These are phyloP conservation scores for Drosophila aldrichi DNA, from an alignment of 2,888 invertebrate species.

Conservation along the genomic window DNA sequence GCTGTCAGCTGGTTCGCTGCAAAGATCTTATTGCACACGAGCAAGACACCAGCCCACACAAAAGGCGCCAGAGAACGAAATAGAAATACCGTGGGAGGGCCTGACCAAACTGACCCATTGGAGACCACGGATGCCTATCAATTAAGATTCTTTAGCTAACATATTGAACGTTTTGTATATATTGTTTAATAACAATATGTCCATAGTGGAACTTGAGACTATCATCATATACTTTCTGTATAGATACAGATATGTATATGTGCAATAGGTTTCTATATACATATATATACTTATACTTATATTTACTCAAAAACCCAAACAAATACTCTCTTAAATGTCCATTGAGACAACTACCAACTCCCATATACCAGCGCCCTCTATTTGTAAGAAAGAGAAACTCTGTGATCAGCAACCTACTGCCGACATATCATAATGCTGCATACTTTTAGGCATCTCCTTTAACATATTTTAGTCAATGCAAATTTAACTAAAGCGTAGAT, in stretches of 20 bases:
- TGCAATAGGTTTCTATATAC: background rate
- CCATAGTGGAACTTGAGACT: background rate
- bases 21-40: slow-evolving; percentile 18
- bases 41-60: slow-evolving; percentile 22
- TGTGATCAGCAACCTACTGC: background rate
- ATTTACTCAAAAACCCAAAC: no score
- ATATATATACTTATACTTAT: background rate
- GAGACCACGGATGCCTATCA: background rate
- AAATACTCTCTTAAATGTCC: no score
- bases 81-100: background rate
- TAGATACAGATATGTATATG: background rate
- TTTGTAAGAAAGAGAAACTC: background rate
- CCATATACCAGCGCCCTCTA: slow-evolving; percentile 8
- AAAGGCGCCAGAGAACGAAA: slow-evolving; percentile 17
- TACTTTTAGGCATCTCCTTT: slow-evolving; percentile 22
- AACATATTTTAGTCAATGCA: no score
- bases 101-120: background rate
- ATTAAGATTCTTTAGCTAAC: background rate
- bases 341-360: background rate
- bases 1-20: slow-evolving; percentile 24
- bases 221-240: background rate
- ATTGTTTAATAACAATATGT: background rate
- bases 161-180: background rate
- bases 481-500: no score
- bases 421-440: slow-evolving; percentile 1